Evolutionary conservation across 2,888 invertebrate species (phyloP).

Genomic region (Cylloceria caligata): DNA sequence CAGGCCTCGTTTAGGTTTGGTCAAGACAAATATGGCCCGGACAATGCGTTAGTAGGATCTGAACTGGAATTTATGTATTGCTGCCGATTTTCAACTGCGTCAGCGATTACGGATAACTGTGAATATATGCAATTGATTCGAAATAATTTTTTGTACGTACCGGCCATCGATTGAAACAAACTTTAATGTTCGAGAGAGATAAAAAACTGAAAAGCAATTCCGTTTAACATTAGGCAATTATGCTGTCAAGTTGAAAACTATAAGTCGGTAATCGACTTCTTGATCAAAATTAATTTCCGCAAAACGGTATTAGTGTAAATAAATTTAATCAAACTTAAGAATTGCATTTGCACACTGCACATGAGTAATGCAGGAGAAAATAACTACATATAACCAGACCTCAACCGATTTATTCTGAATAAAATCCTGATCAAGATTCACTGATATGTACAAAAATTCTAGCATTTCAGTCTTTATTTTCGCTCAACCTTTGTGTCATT

Average conservation of each 20-base stretch:
- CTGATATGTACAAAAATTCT: neutral
- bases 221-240: neutral
- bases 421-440: constrained; percentile 44
- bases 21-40: neutral
- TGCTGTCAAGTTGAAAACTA: constrained; percentile 1
- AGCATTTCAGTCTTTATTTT: neutral
- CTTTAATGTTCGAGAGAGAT: too few species aligned
- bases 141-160: too few species aligned
- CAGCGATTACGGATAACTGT: too few species aligned
- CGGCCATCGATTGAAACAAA: too few species aligned
- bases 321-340: constrained; percentile 42
- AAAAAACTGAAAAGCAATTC: too few species aligned
- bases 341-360: too few species aligned
- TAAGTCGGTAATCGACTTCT: neutral
- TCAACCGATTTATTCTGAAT: constrained; percentile 20
- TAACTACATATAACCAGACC: constrained; percentile 66
- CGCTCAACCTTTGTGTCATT: neutral
- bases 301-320: neutral
- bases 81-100: neutral
- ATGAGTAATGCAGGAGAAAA: too few species aligned
- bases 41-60: neutral
- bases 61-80: neutral
- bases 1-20: too few species aligned
- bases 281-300: constrained; percentile 9
- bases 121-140: too few species aligned